Percentiles rank a stretch among this genome's conserved stretches.
phyloP scores from a whole-genome alignment of 2,113 vertebrate genomes.

The Aptenodytes forsteri region DNA sequence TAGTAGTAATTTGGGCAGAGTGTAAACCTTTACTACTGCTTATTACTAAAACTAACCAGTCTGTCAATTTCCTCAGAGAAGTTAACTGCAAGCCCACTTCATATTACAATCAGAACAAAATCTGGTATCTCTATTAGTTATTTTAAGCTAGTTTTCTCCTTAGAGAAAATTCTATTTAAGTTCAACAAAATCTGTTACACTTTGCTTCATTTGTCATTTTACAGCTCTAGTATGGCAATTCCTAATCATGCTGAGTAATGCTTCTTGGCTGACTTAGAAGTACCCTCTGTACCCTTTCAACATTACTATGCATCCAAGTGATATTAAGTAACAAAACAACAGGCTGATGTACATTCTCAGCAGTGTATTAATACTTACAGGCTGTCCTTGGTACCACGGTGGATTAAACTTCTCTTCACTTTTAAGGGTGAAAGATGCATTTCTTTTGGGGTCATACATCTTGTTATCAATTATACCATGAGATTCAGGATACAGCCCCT shows the following conservation, averaged over 20 bases:
- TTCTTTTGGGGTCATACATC: conserved; percentile 89
- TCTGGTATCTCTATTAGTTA: not conserved
- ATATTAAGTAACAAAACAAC: not conserved
- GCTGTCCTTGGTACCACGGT: conserved; percentile 93
- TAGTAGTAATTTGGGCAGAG: not conserved
- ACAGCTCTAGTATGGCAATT: not conserved
- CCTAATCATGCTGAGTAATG: not conserved
- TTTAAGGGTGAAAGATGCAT: conserved; percentile 83
- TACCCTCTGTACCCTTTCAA: conserved; percentile 24
- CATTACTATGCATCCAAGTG: not conserved
- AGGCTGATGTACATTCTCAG: not conserved
- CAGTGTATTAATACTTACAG: conserved; percentile 80
- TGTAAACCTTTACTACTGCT: not conserved
- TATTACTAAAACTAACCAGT: not conserved
- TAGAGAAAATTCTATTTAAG: not conserved
- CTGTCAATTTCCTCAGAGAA: not conserved
- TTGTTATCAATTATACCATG: conserved; percentile 98
- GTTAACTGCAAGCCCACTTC: not conserved
- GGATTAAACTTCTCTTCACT: conserved; percentile 83
- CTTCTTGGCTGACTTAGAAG: not conserved
- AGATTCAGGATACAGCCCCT: conserved; percentile 97
- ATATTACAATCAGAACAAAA: not conserved
- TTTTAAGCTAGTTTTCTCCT: not conserved
- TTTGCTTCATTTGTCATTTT: not conserved
- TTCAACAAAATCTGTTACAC: not conserved